Evolutionary conservation across 2,797 vertebrate species (phyloP).

Genomic region (Myiothlypis coronata): DNA sequence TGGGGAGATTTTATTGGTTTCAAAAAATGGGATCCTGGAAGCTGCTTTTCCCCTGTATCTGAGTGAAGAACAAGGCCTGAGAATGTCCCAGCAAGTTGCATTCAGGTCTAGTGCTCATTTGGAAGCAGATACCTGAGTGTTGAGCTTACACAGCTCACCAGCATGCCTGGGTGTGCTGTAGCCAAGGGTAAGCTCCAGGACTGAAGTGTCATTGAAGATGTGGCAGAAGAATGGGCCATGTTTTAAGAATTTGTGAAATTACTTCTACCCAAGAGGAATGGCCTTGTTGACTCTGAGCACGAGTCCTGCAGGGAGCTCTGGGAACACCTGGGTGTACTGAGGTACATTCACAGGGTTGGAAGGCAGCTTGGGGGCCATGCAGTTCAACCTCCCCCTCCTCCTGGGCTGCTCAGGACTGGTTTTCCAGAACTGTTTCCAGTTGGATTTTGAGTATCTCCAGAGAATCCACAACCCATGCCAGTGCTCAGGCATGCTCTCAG

Average conservation of each 20-base stretch:
- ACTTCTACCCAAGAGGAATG: background rate
- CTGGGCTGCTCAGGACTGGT: background rate
- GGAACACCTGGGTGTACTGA: background rate
- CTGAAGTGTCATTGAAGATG: background rate
- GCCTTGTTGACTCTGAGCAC: background rate
- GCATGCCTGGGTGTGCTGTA: background rate
- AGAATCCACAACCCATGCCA: background rate
- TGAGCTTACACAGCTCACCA: background rate
- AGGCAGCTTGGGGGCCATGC: background rate
- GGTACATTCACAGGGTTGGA: background rate
- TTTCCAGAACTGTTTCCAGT: background rate
- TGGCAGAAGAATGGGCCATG: background rate
- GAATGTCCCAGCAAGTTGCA: background rate
- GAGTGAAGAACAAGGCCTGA: background rate
- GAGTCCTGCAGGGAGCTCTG: background rate
- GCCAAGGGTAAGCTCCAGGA: background rate
- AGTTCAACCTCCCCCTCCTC: background rate
- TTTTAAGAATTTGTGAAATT: background rate
- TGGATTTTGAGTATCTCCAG: background rate
- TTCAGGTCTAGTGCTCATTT: background rate
- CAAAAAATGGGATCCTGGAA: background rate
- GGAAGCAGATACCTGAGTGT: background rate
- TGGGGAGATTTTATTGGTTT: background rate
- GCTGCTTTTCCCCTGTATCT: background rate
- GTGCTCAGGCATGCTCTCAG: background rate